Evolutionary conservation across 2,797 vertebrate genomes (phyloP).

Genomic region (Neopelma chrysocephalum): DNA sequence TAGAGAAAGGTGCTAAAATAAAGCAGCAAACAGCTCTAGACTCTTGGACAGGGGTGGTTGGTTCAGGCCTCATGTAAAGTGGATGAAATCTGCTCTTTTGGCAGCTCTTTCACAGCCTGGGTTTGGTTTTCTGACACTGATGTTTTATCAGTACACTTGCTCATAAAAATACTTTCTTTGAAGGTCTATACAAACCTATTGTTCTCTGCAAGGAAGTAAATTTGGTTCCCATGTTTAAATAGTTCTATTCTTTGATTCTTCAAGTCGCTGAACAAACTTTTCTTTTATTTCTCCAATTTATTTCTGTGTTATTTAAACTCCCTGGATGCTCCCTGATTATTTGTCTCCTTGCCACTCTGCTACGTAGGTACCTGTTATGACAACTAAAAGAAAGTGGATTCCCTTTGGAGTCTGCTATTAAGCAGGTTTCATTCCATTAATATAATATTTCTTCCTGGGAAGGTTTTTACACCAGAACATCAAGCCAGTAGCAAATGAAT

Average conservation of each 20-base stretch:
- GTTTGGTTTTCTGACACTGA: not conserved
- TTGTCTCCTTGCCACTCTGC: not conserved
- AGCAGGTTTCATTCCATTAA: constrained; percentile 51
- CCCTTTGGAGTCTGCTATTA: constrained; percentile 64
- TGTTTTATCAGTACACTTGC: not conserved
- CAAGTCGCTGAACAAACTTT: not conserved
- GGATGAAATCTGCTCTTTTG: not conserved
- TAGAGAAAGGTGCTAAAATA: not conserved
- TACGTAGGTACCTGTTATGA: constrained; percentile 37
- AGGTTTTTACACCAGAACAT: constrained; percentile 6
- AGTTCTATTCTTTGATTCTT: not conserved
- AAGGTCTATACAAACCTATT: not conserved
- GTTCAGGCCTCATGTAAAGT: not conserved
- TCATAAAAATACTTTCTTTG: not conserved
- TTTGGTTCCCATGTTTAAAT: not conserved
- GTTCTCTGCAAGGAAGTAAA: not conserved
- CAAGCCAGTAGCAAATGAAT: constrained; percentile 52
- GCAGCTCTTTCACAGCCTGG: not conserved
- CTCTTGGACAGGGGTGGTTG: not conserved
- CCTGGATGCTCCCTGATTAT: constrained; percentile 9
- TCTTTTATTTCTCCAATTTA: not conserved
- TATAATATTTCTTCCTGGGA: constrained; percentile 47
- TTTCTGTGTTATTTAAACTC: not conserved
- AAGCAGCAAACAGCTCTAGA: not conserved
- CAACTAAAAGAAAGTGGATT: constrained; percentile 29